Evolutionary conservation across 2,113 vertebrate genomes (phyloP).

Genomic region (Promerops cafer): DNA sequence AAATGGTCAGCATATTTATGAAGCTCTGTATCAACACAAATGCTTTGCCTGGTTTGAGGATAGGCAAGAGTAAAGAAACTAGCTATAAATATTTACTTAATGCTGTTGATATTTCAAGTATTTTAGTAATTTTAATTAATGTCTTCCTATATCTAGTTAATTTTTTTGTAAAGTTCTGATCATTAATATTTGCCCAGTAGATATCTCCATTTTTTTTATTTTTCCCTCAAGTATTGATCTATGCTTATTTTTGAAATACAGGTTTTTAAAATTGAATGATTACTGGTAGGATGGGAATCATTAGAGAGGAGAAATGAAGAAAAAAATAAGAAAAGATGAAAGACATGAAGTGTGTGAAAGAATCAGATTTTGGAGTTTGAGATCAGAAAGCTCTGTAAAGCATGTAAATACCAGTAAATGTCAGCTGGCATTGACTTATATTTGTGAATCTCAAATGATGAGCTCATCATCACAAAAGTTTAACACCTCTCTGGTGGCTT

Average conservation of each 20-base stretch:
- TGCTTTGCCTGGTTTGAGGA: background rate
- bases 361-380: background rate
- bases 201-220: no score
- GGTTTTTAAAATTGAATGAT: background rate
- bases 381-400: background rate
- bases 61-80: background rate
- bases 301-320: background rate
- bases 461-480: background rate
- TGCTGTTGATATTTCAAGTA: background rate
- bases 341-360: background rate
- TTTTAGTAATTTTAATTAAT: background rate
- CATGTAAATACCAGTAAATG: constrained; percentile 35
- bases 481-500: background rate
- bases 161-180: background rate
- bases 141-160: background rate
- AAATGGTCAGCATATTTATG: background rate
- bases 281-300: background rate
- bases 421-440: background rate
- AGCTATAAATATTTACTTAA: background rate
- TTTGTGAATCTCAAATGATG: background rate
- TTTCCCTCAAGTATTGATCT: background rate
- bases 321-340: background rate
- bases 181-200: background rate
- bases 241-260: background rate
- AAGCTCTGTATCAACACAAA: background rate